phyloP scores from a whole-genome alignment of 2,888 invertebrate species.

The Laspeyria flexula region DNA sequence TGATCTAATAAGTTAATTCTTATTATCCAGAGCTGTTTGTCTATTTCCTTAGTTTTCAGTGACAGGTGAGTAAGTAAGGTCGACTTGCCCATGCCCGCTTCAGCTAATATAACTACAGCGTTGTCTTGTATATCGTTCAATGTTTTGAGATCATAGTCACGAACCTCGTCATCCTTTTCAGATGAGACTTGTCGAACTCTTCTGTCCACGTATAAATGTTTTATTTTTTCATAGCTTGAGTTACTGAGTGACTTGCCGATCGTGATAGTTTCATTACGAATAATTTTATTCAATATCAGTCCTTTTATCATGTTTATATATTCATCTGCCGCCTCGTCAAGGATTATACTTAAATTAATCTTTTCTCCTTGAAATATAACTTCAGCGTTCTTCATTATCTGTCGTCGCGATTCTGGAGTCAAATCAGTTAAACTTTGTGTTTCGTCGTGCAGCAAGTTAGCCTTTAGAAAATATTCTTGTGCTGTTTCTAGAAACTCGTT shows the following conservation, averaged over 20 bases:
- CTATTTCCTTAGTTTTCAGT: background rate
- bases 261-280: conserved; percentile 4
- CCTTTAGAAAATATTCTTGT: conserved; percentile 3
- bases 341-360: conserved; percentile 2
- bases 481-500: background rate
- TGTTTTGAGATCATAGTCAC: background rate
- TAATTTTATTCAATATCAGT: conserved; percentile 10
- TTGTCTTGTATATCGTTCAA: background rate
- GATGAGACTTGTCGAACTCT: background rate
- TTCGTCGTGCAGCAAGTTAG: background rate
- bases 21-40: background rate
- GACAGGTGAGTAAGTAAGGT: conserved; percentile 10
- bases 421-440: conserved; percentile 5
- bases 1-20: background rate
- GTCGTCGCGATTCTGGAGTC: conserved; percentile 1
- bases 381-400: conserved; percentile 2
- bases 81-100: conserved; percentile 19
- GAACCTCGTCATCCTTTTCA: background rate
- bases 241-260: conserved; percentile 5
- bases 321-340: conserved; percentile 1
- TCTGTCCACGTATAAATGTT: conserved; percentile 18
- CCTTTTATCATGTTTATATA: conserved; percentile 2
- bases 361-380: conserved; percentile 12
- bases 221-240: conserved; percentile 15
- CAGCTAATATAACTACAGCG: background rate